phyloP scores from a whole-genome alignment of 2,113 vertebrate genomes.

The Elgaria multicarinata region DNA sequence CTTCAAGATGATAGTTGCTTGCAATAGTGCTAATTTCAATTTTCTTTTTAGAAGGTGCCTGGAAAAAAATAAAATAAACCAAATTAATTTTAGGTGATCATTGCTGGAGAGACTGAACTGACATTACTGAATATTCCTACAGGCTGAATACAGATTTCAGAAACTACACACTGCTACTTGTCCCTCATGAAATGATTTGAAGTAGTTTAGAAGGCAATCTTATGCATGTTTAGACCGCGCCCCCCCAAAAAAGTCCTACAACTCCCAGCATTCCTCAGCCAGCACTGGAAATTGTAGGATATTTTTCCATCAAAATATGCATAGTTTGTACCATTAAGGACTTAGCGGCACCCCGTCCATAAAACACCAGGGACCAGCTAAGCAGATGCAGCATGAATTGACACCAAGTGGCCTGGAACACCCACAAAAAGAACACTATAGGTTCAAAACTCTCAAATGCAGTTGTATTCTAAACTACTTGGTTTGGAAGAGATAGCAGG shows the following conservation, averaged over 20 bases:
- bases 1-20: slow-evolving; percentile 98
- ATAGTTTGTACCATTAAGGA: background rate
- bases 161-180: background rate
- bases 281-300: too few species aligned
- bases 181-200: background rate
- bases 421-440: background rate
- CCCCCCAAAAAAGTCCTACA: too few species aligned
- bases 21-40: slow-evolving; percentile 98
- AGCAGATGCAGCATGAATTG: background rate
- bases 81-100: background rate
- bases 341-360: background rate
- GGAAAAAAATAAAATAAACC: slow-evolving; percentile 25
- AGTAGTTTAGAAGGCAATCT: background rate
- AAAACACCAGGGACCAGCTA: background rate
- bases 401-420: background rate
- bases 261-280: too few species aligned
- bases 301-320: too few species aligned
- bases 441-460: background rate
- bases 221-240: too few species aligned
- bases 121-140: background rate
- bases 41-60: slow-evolving; percentile 99
- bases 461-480: background rate
- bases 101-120: background rate
- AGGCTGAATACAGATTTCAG: background rate
- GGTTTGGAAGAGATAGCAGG: background rate